phyloP scores from a whole-genome alignment of 2,113 vertebrate genomes.

The Dicerorhinus sumatrensis region DNA sequence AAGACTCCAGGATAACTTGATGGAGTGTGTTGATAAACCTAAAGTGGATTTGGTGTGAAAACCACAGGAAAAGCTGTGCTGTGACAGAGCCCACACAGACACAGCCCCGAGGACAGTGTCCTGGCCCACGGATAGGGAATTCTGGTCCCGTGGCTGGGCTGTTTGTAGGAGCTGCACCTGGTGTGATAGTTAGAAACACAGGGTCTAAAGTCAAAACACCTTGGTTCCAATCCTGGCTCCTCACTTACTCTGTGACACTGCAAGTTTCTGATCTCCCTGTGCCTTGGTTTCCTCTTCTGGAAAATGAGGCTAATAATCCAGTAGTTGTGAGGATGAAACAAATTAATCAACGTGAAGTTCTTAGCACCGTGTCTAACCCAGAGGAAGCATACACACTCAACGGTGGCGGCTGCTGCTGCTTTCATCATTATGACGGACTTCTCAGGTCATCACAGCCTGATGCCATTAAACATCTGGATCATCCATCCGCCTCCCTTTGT shows the following conservation, averaged over 20 bases:
- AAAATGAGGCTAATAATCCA: neutral
- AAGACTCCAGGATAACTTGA: neutral
- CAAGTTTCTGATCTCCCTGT: neutral
- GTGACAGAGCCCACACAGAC: rapidly evolving
- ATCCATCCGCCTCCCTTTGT: rapidly evolving
- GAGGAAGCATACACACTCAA: rapidly evolving
- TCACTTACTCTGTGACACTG: no score
- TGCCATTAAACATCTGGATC: rapidly evolving
- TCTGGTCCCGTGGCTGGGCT: rapidly evolving
- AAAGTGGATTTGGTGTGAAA: no score
- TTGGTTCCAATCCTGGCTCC: neutral
- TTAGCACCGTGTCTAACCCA: rapidly evolving
- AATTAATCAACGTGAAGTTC: rapidly evolving
- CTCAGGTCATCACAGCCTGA: neutral
- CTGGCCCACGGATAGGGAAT: rapidly evolving
- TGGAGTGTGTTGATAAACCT: rapidly evolving
- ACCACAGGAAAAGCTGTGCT: neutral
- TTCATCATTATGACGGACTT: neutral
- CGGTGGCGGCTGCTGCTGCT: rapidly evolving
- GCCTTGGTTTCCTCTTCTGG: neutral
- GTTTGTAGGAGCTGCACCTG: rapidly evolving
- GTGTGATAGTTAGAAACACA: neutral
- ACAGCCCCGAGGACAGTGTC: rapidly evolving
- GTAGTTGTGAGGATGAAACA: neutral
- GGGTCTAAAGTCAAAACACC: neutral